These are phyloP conservation scores for Aphodius granarius DNA, from an alignment of 2,888 invertebrate genomes.

Conservation along the genomic window DNA sequence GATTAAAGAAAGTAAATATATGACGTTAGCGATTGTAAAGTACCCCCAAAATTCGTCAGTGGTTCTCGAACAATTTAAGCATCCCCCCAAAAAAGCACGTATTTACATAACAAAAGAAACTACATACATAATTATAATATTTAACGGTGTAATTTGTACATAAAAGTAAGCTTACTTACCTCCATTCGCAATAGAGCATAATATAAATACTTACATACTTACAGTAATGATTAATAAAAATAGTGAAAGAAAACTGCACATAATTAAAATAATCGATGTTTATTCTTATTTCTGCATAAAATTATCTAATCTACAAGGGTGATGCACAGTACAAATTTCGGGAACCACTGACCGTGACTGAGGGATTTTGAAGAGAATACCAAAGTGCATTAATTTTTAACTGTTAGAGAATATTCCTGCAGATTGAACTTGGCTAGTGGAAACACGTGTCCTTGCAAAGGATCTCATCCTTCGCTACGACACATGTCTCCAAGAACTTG, in stretches of 20 bases:
- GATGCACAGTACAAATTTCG: conserved; percentile 51
- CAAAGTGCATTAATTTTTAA: conserved; percentile 52
- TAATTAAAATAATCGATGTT: conserved; percentile 49
- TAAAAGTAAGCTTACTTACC: conserved; percentile 47
- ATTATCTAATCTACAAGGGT: conserved; percentile 46
- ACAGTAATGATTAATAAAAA: conserved; percentile 18
- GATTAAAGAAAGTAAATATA: conserved; percentile 39
- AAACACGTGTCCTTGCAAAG: conserved; percentile 16
- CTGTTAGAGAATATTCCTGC: conserved; percentile 49
- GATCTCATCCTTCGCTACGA: conserved; percentile 2
- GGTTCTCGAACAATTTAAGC: conserved; percentile 35
- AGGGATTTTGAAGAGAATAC: conserved; percentile 53
- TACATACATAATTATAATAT: conserved; percentile 28
- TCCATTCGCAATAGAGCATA: conserved; percentile 50
- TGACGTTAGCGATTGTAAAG: conserved; percentile 52
- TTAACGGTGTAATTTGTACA: conserved; percentile 37
- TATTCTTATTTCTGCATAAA: conserved; percentile 41
- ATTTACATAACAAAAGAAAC: neutral
- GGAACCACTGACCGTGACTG: conserved; percentile 47
- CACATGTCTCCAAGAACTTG: conserved; percentile 3
- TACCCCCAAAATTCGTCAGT: conserved; percentile 46
- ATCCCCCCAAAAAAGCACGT: neutral
- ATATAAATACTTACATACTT: conserved; percentile 32
- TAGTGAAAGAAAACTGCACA: conserved; percentile 41
- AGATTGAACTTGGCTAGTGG: conserved; percentile 52